Conservation (phyloP, 2,888 invertebrate species). For the Amaurobius ferox region DNA sequence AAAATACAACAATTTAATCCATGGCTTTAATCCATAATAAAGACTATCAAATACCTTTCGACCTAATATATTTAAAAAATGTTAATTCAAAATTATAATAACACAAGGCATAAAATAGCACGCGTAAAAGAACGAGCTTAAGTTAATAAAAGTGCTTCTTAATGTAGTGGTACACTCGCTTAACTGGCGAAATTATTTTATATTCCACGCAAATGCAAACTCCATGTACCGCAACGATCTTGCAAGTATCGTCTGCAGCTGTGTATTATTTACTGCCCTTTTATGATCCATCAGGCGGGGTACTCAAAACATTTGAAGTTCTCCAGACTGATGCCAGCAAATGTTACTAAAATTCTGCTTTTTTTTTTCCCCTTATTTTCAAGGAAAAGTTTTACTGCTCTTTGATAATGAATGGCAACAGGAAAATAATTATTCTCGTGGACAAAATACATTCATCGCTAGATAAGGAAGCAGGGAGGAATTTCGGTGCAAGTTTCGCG, state of each 20-base stretch:
- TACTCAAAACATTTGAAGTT: neutral
- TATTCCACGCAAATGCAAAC: neutral
- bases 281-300: neutral
- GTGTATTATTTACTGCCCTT: neutral
- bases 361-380: neutral
- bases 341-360: neutral
- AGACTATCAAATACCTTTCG: too few species aligned
- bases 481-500: neutral
- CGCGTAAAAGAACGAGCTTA: too few species aligned
- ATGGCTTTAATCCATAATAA: too few species aligned
- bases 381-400: neutral
- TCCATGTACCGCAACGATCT: neutral
- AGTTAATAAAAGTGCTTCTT: too few species aligned
- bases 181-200: neutral
- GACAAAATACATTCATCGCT: neutral
- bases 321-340: neutral
- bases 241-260: neutral
- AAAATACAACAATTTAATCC: too few species aligned
- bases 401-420: conserved; percentile 1
- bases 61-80: too few species aligned
- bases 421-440: neutral
- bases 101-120: too few species aligned
- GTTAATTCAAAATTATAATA: too few species aligned
- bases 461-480: neutral
- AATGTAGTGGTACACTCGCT: too few species aligned